Percentiles rank a stretch among this genome's conserved stretches.
Conservation (phyloP, 1,140 invertebrate species). For the Caerostris darwini region DNA sequence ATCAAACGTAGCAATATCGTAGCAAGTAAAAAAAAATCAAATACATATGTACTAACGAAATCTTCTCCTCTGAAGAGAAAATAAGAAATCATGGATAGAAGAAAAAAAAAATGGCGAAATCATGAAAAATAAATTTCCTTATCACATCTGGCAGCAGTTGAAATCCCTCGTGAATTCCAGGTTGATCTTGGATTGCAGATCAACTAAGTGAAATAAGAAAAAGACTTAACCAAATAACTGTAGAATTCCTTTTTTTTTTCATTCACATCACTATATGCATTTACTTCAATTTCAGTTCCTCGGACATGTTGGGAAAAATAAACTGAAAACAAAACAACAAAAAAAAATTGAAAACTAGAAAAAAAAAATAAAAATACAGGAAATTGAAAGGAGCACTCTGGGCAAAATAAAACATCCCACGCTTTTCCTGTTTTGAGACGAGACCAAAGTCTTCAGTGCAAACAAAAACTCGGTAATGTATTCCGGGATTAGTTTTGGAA, state of each 20-base stretch:
- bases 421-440: no score
- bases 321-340: no score
- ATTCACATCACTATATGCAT: no score
- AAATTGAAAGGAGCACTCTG: not conserved
- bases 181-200: not conserved
- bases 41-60: not conserved
- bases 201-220: not conserved
- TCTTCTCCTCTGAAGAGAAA: not conserved
- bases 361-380: no score
- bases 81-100: not conserved
- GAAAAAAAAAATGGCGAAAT: not conserved
- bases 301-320: no score
- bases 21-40: not conserved
- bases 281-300: no score
- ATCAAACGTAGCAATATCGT: no score
- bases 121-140: constrained; percentile 59
- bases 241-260: not conserved
- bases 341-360: not conserved
- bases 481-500: constrained; percentile 28
- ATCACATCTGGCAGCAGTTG: constrained; percentile 1
- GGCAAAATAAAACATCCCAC: constrained; percentile 33
- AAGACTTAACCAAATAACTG: constrained; percentile 9
- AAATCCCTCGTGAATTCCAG: not conserved
- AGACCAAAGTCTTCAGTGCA: not conserved
- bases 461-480: constrained; percentile 39